Conservation (phyloP, 1,140 invertebrate species). For the Pseudomyrmex gracilis region DNA sequence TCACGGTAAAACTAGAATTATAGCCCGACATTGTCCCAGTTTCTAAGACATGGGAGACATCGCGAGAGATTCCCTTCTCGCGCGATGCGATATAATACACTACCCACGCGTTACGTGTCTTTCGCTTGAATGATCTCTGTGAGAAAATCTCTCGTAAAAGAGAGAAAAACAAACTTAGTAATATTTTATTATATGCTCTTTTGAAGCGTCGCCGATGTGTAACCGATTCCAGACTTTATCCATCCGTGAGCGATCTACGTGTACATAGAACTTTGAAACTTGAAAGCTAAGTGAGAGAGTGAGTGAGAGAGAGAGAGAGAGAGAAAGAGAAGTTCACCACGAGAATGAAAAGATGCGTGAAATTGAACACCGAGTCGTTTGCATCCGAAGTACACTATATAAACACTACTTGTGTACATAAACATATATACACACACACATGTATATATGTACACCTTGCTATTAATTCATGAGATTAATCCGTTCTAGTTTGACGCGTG, state of each 20-base stretch:
- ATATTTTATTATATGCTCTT: not conserved
- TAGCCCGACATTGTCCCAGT: conserved; percentile 74
- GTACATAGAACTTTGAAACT: not conserved
- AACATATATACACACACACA: not conserved
- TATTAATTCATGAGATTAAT: conserved; percentile 53
- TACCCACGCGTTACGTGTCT: conserved; percentile 25
- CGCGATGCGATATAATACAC: conserved; percentile 48
- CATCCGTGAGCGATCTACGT: not conserved
- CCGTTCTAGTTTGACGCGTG: conserved; percentile 52
- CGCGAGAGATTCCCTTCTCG: conserved; percentile 66
- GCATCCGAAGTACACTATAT: conserved; percentile 11
- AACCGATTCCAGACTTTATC: not conserved
- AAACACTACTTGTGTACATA: not conserved
- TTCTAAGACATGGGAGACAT: conserved; percentile 54
- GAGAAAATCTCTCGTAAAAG: not conserved
- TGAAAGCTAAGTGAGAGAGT: not conserved
- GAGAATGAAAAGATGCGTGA: not conserved
- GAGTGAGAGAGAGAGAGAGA: no score
- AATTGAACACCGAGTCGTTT: conserved; percentile 4
- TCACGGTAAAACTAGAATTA: conserved; percentile 69
- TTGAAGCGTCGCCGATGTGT: not conserved
- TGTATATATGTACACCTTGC: not conserved
- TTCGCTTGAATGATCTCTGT: conserved; percentile 8
- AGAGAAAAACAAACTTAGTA: not conserved
- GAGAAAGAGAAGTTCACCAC: no score